A percentile compares a stretch with the other conserved stretches of the same genome.
Evolutionary conservation across 2,797 vertebrate genomes (phyloP).

Genomic region (Monodelphis domestica): DNA sequence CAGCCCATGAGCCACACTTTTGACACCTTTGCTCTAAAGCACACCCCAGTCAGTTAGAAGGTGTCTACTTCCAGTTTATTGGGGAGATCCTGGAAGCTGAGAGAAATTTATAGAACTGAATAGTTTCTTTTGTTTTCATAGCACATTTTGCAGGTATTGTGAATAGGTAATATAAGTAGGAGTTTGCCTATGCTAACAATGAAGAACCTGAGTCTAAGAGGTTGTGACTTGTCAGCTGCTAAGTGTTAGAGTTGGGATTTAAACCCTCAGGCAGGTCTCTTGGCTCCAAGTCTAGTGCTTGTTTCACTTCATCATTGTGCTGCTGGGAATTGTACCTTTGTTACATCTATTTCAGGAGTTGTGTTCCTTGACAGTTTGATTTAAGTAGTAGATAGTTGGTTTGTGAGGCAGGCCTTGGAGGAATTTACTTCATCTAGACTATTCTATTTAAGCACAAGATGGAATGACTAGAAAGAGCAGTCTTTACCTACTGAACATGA

Average conservation of each 20-base stretch:
- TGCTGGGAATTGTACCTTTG: background rate
- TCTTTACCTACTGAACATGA: background rate
- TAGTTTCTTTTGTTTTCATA: conserved; percentile 33
- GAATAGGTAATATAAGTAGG: conserved; percentile 44
- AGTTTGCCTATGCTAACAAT: conserved; percentile 51
- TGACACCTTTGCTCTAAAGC: background rate
- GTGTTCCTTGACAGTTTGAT: background rate
- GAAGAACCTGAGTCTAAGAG: conserved; percentile 42
- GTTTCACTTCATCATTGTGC: background rate
- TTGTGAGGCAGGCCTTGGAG: background rate
- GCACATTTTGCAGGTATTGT: background rate
- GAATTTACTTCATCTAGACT: background rate
- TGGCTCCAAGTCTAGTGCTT: background rate
- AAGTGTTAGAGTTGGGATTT: conserved; percentile 48
- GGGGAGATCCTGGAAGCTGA: background rate
- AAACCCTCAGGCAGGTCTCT: background rate
- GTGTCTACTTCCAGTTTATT: background rate
- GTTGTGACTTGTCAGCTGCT: conserved; percentile 44
- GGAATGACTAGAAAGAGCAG: background rate
- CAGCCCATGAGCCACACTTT: background rate
- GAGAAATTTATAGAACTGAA: conserved; percentile 6
- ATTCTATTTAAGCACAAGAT: background rate
- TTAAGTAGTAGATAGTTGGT: background rate
- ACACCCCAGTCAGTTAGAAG: background rate
- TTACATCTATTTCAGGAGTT: background rate